These are phyloP conservation scores for Pseudopipra pipra DNA, from an alignment of 2,113 vertebrate species.

Conservation along the genomic window DNA sequence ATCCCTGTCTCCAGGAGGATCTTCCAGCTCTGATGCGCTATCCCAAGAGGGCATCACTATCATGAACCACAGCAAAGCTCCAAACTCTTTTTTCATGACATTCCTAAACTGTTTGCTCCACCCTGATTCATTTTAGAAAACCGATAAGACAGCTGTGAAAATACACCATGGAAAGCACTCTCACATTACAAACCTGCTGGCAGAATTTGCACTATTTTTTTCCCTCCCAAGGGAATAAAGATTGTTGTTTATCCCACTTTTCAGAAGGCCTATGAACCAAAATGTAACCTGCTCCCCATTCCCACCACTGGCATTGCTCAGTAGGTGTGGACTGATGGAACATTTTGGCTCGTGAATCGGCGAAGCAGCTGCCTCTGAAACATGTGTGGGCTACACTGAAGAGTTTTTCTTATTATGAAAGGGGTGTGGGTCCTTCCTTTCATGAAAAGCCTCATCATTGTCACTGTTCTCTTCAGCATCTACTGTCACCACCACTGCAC, in stretches of 20 bases:
- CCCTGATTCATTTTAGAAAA: conserved; percentile 67
- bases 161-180: conserved; percentile 36
- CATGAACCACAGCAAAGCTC: conserved; percentile 38
- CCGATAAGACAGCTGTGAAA: conserved; percentile 78
- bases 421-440: not conserved
- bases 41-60: conserved; percentile 45
- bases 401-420: not conserved
- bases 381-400: not conserved
- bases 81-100: conserved; percentile 11
- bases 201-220: not conserved
- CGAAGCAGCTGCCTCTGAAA: not conserved
- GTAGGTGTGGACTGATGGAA: not conserved
- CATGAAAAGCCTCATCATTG: not conserved
- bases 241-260: conserved; percentile 46
- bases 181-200: conserved; percentile 42
- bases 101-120: conserved; percentile 55
- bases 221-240: not conserved
- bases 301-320: not conserved
- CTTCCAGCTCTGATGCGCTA: not conserved
- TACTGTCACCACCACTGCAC: not conserved
- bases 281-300: not conserved
- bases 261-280: not conserved
- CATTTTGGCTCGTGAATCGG: not conserved
- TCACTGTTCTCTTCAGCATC: not conserved
- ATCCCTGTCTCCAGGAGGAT: not conserved